These are phyloP conservation scores for Pomatostomus ruficeps DNA, from an alignment of 2,113 vertebrate species.

Conservation along the genomic window DNA sequence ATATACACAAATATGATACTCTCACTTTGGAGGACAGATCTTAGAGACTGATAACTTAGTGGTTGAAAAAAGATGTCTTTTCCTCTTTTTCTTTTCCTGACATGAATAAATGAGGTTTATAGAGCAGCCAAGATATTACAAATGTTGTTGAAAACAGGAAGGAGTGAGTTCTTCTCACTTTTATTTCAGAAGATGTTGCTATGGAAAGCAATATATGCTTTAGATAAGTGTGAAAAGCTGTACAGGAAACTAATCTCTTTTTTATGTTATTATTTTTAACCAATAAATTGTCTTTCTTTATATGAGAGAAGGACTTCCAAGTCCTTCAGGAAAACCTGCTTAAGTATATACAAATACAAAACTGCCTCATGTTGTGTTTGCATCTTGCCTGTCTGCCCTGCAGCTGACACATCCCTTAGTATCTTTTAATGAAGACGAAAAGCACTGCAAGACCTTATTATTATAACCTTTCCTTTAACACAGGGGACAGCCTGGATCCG, in stretches of 20 bases:
- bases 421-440: neutral
- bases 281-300: neutral
- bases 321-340: neutral
- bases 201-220: neutral
- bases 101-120: neutral
- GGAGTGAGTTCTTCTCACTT: neutral
- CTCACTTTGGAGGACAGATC: neutral
- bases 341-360: neutral
- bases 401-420: neutral
- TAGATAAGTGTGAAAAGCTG: neutral
- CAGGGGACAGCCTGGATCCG: neutral
- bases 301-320: neutral
- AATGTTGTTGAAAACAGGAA: neutral
- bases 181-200: neutral
- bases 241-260: neutral
- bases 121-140: neutral
- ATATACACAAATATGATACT: neutral
- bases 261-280: neutral
- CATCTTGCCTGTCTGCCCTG: neutral
- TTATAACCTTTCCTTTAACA: neutral
- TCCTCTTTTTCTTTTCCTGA: neutral
- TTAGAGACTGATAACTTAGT: neutral
- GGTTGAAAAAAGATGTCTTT: neutral
- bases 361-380: neutral
- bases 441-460: neutral